Evolutionary conservation across 2,797 vertebrate species (phyloP).

Genomic region (Cryptoblepharus egeriae): DNA sequence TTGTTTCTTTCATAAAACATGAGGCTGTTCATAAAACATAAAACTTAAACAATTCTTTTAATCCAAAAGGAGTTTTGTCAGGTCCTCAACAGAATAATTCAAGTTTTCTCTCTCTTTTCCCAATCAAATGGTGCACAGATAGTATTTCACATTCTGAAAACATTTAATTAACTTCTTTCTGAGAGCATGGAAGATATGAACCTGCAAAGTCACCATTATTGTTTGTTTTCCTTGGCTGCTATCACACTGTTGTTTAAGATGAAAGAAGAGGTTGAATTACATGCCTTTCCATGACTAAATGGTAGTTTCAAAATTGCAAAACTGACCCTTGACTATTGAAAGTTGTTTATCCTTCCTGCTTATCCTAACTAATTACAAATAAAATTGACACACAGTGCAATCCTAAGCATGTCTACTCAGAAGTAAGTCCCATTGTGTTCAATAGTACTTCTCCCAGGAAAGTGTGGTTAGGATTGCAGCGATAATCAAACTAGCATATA

Average conservation of each 20-base stretch:
- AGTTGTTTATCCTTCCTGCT: neutral
- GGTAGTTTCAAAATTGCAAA: slow-evolving; percentile 3
- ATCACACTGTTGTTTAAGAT: slow-evolving; percentile 17
- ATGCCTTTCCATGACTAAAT: neutral
- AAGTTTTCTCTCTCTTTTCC: neutral
- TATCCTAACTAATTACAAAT: slow-evolving; percentile 12
- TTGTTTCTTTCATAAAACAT: slow-evolving; percentile 9
- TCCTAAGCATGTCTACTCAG: too few relatives aligned
- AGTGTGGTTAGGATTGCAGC: too few relatives aligned
- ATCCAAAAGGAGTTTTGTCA: slow-evolving; percentile 6
- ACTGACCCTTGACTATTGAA: slow-evolving; percentile 3
- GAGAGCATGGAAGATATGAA: neutral
- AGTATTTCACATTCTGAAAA: slow-evolving; percentile 26
- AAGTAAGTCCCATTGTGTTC: too few relatives aligned
- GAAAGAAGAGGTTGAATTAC: slow-evolving; percentile 27
- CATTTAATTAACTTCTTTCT: slow-evolving; percentile 36
- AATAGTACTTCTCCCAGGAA: too few relatives aligned
- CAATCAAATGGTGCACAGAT: neutral
- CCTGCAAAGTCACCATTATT: slow-evolving; percentile 1
- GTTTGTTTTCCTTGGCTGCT: slow-evolving; percentile 25
- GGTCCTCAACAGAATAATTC: slow-evolving; percentile 2
- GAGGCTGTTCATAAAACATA: neutral
- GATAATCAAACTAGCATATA: neutral
- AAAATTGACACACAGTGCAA: too few relatives aligned
- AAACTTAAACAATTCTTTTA: neutral